Base-by-base conservation (phyloP, 2,113 vertebrate species). In the Anas platyrhynchos region DNA sequence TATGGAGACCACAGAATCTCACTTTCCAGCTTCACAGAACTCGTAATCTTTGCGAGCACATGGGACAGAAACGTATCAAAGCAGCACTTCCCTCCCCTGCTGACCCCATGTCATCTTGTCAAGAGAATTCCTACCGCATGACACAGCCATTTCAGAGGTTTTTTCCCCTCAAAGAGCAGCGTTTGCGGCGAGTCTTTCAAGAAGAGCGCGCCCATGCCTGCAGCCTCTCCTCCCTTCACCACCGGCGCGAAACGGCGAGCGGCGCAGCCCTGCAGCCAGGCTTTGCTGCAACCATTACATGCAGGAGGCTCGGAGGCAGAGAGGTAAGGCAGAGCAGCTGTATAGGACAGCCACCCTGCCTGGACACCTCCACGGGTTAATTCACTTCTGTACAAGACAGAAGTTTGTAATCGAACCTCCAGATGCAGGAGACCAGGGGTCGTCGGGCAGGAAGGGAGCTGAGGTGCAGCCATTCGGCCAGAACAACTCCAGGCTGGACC, bases 1-100 rank as follows among this genome's bases (percentile, higher is more conserved):
- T 59, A 82, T 94, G 88, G 96, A 97, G 97, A 81, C 92, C 89
- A 78, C 36, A 67, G 96, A 95, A 96, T 88, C 93, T 96, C 90
- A 61, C 83, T 89, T 44, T 83, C 92, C 96, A 94, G 89, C 91
- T 88, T 88, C 91, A 13, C 77, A 76, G 86, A 94, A 56, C 86
- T 93, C 75, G 26, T 62, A 69, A 76, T 80, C 95, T 89, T 71
- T 8, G 88, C 4, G 81, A 92, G 93, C 90, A 88, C 90, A 66
- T 2, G 65, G 88, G 22, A 83, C 67, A 9, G 83, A 46, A 34
- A 76, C 25, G 2, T 7, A 94, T 79, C 86, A 96, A 83, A 81
- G 81, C 83, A 8, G 93, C 38, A 27, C 89, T 77, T 83, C 89
- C 95, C 93, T 82, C 84, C 61, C 86, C 93, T 77, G 93, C 88